Base-by-base conservation (phyloP, 2,797 vertebrate species). In the Benthosema pterotum region DNA sequence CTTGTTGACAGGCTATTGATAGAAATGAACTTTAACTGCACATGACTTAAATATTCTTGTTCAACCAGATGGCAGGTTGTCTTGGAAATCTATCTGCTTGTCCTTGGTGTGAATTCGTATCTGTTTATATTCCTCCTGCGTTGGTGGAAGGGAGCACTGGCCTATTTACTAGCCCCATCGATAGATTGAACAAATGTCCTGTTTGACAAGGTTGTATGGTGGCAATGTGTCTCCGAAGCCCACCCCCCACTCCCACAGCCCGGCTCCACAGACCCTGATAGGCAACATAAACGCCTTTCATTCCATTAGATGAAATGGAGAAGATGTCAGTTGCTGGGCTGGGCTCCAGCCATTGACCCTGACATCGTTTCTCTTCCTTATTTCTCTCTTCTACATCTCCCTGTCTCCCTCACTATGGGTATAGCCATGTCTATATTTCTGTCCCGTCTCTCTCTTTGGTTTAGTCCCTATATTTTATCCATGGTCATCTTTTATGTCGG, bases 241-340 rank as follows among this genome's bases (percentile, higher is more conserved):
- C 43, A 18, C 22, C 42, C 42, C 42, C 18, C 46, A 47, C 38
- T 38, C 32, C 32, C 32, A 38, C 32, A 12, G 25, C 25, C 18
- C 43, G 14, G 43, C 42, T 22, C 18, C 46, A 50, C 28, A 52
- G 62, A 62, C 55, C 61, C 53, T 56, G 63, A 62, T 28, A 54
- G 65, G 45, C 63, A 76, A 67, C 80, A 76, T 52, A 79, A 86
- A 82, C 62, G 71, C 69, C 57, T 47, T 63, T 82, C 71, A 76
- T 78, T 79, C 74, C 71, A 62, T 88, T 72, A 80, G 71, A 79
- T 78, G 64, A 72, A 80, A 77, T 65, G 52, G 79, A 72, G 71
- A 62, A 76, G 79, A 80, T 74, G 74, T 80, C 79, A 83, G 78
- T 51, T 52, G 57, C 69, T 72, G 79, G 77, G 78, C 71, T 38